These are phyloP conservation scores for Falco punctatus DNA, from an alignment of 2,113 vertebrate species.

Conservation along the genomic window DNA sequence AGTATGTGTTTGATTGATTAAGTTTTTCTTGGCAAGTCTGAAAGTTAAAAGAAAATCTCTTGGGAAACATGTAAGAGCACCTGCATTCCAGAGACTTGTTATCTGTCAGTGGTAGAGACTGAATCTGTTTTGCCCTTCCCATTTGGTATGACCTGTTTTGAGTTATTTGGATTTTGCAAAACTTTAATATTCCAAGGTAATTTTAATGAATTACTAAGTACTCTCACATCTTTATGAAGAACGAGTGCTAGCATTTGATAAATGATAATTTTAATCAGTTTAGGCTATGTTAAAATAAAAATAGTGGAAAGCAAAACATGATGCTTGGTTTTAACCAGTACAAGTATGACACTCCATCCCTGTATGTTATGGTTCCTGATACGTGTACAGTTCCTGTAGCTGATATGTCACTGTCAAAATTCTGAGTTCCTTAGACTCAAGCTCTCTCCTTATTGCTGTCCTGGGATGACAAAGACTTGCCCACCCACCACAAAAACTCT, in stretches of 20 bases:
- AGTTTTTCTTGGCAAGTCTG: background rate
- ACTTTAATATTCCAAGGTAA: background rate
- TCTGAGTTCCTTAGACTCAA: background rate
- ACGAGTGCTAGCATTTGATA: background rate
- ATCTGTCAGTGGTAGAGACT: background rate
- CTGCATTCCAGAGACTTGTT: background rate
- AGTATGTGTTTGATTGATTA: background rate
- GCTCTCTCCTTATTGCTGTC: background rate
- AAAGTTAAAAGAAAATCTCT: background rate
- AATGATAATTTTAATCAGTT: background rate
- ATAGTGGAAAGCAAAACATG: background rate
- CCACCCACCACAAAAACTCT: background rate
- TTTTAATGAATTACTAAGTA: background rate
- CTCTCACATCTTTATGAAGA: background rate
- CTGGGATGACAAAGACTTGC: background rate
- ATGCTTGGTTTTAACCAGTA: background rate
- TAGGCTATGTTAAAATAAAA: background rate
- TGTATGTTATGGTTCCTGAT: background rate
- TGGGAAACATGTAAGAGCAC: background rate
- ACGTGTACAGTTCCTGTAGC: background rate
- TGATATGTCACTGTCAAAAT: background rate
- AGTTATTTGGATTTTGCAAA: background rate
- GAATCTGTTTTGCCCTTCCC: background rate
- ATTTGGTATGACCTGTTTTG: background rate
- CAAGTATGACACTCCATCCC: background rate